Evolutionary conservation across 2,888 invertebrate genomes (phyloP), one percentile per base, ranked within the genome.

Genomic region (Mongoloraphidia duomilia): DNA sequence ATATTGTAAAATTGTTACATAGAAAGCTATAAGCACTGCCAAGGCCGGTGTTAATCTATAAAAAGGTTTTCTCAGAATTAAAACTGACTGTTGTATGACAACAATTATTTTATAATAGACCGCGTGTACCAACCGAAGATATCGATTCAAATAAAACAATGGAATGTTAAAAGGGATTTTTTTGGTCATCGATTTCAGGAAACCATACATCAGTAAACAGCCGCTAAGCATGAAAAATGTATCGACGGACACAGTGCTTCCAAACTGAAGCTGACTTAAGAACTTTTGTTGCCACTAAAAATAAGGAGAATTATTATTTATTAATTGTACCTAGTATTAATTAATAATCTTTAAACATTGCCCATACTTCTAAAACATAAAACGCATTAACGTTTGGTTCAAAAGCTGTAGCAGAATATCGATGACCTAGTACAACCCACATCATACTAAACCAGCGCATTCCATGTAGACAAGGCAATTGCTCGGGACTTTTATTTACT

Each of bases 171-270:
- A 61, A 8, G 51, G 57, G 6, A 58, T 56, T 3, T 60, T 58
- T 26, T 59, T 61, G 13, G 59, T 53, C 52, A 58, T 59, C 41
- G 59, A 55, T 54, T 63, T 65, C 6, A 70, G 50, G 50, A 65
- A 64, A 2, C 63, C 53, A 49, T 71, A 74, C 2, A 74, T 68
- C 49, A 73, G 70, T 1, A 81, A 62, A 39, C 80, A 61, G 5
- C 80, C 80, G 55, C 78, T 77, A 55, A 80, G 61, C 14, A 76
- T 62, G 58, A 81, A 78, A 61, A 81, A 81, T 0, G 79, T 77
- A 51, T 81, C 81, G 1, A 80, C 80, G 1, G 75, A 69, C 8
- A 76, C 65, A 0, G 75, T 54, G 55, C 65, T 75, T 60, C 74
- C 56, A 61, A 69, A 56, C 39, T 59, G 53, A 11, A 57, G 39